Base-by-base conservation (phyloP, 2,797 vertebrate species). In the Merluccius polli region DNA sequence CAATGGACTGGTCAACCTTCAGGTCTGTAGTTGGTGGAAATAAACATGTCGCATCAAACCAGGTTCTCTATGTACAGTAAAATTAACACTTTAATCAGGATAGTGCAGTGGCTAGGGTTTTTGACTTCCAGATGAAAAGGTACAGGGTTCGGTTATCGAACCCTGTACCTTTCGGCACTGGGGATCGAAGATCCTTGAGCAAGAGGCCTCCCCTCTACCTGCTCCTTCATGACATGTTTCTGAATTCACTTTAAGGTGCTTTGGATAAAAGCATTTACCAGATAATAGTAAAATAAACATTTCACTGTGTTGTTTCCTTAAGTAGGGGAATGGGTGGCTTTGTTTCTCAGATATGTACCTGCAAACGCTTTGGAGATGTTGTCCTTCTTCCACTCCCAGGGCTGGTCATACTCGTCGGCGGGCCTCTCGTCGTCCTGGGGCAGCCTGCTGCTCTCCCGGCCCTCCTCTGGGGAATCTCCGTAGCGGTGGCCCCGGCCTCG, bases 301-400 rank as follows among this genome's bases (percentile, higher is more conserved):
- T 52, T 21, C 44, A 21, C 44, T 16, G 63, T 69, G 29, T 67
- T 16, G 63, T 69, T 32, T 67, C 16, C 0, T 2, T 36, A 59
- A 70, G 21, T 38, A 2, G 6, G 12, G 13, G 41, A 44, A 44
- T 13, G 2, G 41, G 11, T 35, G 41, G 41, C 1, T 44, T 16
- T 3, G 12, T 3, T 16, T 44, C 41, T 15, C 21, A 44, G 6
- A 13, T 0, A 0, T 72, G 41, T 86, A 98, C 97, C 97, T 91
- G 97, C 96, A 16, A 98, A 97, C 0, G 96, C 97, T 82, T 96
- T 94, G 0, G 96, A 97, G 88, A 98, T 98, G 87, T 97, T 90
- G 16, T 97, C 96, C 78, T 97, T 97, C 81, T 98, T 98, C 97
- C 97, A 98, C 78, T 98, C 97, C 97, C 97, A 98, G 72, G 97